A percentile compares a stretch with the other conserved stretches of the same genome.
phyloP scores from a whole-genome alignment of 2,797 vertebrate species.

The Toxotes lorentzi region DNA sequence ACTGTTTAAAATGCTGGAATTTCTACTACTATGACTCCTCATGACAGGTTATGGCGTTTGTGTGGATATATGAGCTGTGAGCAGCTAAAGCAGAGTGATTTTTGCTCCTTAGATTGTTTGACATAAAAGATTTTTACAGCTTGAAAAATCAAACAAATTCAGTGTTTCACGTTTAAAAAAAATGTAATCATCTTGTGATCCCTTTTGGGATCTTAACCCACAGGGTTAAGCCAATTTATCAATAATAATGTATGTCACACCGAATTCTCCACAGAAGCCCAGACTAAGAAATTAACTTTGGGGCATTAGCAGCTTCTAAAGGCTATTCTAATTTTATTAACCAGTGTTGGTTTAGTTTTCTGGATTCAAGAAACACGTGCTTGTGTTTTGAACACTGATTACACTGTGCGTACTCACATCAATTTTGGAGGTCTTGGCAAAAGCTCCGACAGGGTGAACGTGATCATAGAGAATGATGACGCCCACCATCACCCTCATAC shows the following conservation, averaged over 20 bases:
- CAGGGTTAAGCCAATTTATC: neutral
- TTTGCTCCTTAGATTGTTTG: neutral
- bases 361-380: neutral
- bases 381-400: neutral
- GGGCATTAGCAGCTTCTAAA: neutral
- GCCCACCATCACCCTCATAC: slow-evolving; percentile 94
- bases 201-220: neutral
- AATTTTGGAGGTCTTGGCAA: slow-evolving; percentile 94
- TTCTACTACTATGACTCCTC: no score
- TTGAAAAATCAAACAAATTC: neutral
- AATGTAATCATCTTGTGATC: no score
- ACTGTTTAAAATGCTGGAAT: no score
- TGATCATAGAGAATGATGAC: slow-evolving; percentile 96
- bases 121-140: neutral
- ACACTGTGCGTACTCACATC: slow-evolving; percentile 84
- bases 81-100: neutral
- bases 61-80: neutral
- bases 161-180: neutral
- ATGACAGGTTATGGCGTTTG: no score
- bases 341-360: neutral
- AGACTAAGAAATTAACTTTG: neutral
- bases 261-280: no score
- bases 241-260: neutral
- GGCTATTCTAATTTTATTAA: no score
- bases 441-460: slow-evolving; percentile 93